Base-by-base conservation (phyloP, 2,797 vertebrate species). In the Myotis planiceps region DNA sequence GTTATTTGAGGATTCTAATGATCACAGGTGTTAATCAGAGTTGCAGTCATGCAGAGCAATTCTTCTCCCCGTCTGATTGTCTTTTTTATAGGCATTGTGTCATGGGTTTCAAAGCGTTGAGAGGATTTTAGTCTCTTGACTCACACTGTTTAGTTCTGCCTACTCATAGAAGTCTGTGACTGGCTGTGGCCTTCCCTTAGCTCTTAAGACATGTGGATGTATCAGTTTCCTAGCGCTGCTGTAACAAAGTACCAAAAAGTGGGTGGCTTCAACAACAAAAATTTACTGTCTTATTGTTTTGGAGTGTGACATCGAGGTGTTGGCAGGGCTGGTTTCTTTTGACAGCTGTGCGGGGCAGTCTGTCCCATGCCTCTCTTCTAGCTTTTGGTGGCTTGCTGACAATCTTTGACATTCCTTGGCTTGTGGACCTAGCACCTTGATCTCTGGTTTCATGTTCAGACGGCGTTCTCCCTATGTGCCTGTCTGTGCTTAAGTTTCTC, bases 41-140 rank as follows among this genome's bases (percentile, higher is more conserved):
- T 21, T 32, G 37, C 27, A 69, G 88, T 45, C 4, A 75, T 87
- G 23, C 42, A 68, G 68, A 75, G 27, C 19, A 71, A 63, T 79
- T 85, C 82, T 92, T 55, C 34, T 66, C 25, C 66, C 25, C 71
- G 27, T 71, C 72, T 66, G 32, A 9, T 34, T 65, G 27, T 49
- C 60, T 78, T 95, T 95, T 95, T 94, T 49, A 90, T 76, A 81
- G 72, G 75, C 4, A 25, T 51, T 27, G 19, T 55, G 21, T 84
- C 86, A 95, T 65, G 25, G 68, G 21, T 88, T 81, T 75, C 68
- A 94, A 74, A 81, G 78, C 9, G 4, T 87, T 32, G 53, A 81
- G 60, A 90, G 25, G 23, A 25, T 80, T 84, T 66, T 76, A 58
- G 18, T 53, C 32, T 96, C 78, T 72, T 76, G 89, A 94, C 32